Evolutionary conservation across 2,888 invertebrate species (phyloP), one percentile per base, ranked within the genome.

Genomic region (Cheilosia vulpina): DNA sequence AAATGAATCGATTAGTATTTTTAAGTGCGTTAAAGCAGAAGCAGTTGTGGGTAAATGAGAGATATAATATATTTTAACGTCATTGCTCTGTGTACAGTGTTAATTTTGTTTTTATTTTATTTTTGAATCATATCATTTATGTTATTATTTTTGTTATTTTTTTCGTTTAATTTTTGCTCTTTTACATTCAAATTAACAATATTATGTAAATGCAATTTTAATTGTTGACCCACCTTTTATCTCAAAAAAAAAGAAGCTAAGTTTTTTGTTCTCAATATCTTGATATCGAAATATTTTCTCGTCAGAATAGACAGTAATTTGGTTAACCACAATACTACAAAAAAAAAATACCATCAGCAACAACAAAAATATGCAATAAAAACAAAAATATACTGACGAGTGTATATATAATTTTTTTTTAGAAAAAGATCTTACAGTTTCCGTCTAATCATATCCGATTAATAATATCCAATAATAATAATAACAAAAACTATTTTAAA

Each of bases 371-470:
- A 60, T 19, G 21, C 9, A 27, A 66, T 45, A 21, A 71, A 66
- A 41, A 72, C 38, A 55, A 66, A 72, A 68, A 71, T 76, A 76
- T 80, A 85, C 89, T 90, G 92, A 91, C 91, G 92, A 91, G 89
- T 90, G 90, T 91, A 92, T 90, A 91, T 91, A 91, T 91, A 91
- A 91, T 91, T 91, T 91, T 91, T 91, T 90, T 90, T 89, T 88
- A 71, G 15, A 50, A 57, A 50, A 57, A 17, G 3, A 38, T 71
- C 9, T 72, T 69, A 58, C 73, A 47, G 38, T 79, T 80, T 75
- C 43, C 65, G 53, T 69, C 41, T 69, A 11, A 72, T 60, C 50
- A 57, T 65, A 78, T 78, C 63, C 57, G 60, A 72, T 57, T 52
- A 60, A 38, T 60, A 66, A 60, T 75, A 75, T 80, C 65, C 71